Base-by-base conservation (phyloP, 1,140 invertebrate genomes). In the Doryteuthis pealeii region DNA sequence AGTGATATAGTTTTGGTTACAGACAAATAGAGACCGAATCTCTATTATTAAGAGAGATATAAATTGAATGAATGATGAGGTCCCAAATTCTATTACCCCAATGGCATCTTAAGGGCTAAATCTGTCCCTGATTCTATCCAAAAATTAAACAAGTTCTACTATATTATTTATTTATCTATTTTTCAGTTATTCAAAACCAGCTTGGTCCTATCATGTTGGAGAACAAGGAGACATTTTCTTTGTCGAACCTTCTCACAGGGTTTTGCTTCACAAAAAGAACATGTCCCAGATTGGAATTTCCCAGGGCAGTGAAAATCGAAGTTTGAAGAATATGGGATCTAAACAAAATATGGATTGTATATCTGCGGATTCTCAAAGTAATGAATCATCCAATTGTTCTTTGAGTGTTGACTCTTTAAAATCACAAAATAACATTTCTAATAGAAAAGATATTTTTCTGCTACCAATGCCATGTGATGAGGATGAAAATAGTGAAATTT, bases 151-250 rank as follows among this genome's bases (percentile, higher is more conserved):
- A n/a, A n/a, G n/a, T n/a, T n/a, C n/a, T n/a, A n/a, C n/a, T n/a
- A n/a, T n/a, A n/a, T n/a, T n/a, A n/a, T n/a, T n/a, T n/a, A n/a
- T n/a, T n/a, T n/a, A n/a, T 40, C 10, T 10, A 40, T 40, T 40
- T 40, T 40, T 3, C 10, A 62, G 54, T 22, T 15, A 62, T 28
- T 62, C 18, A 22, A n/a, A 28, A n/a, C 54, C 54, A 6, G 54
- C 26, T 22, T 62, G 54, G 54, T 62, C 54, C 6, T 62, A 62
- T 62, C 54, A 62, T 62, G 26, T 62, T 62, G 54, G 54, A n/a
- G 54, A n/a, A 28, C 54, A 62, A 18, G 54, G 54, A 62, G 54
- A 62, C 18, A 62, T 62, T 22, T 62, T 62, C 18, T 62, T 62
- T 28, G 12, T 62, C 0, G 54, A 62, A 62, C 22, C 54, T n/a